phyloP scores from a whole-genome alignment of 2,797 vertebrate species.

The Danio kyathit region DNA sequence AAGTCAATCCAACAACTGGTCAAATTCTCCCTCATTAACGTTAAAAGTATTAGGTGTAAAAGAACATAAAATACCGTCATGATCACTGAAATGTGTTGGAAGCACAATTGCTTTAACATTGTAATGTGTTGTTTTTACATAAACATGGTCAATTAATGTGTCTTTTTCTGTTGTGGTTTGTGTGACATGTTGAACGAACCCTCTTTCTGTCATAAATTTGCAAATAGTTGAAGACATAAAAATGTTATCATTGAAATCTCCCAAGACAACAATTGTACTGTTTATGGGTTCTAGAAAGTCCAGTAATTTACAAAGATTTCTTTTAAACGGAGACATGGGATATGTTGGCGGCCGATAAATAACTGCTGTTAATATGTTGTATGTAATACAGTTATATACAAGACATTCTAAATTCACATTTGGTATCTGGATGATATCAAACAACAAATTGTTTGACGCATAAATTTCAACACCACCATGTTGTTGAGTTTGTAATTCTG shows the following conservation, averaged over 20 bases:
- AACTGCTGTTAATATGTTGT: constrained; percentile 15
- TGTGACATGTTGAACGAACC: constrained; percentile 6
- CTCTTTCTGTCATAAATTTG: constrained; percentile 16
- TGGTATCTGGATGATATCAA: background rate
- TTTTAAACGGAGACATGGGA: background rate
- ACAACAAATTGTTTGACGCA: background rate
- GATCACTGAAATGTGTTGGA: constrained; percentile 25
- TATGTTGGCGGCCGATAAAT: constrained; percentile 41
- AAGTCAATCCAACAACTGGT: background rate
- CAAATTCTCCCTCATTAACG: background rate
- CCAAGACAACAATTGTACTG: background rate
- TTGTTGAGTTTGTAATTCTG: constrained; percentile 4
- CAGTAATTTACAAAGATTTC: constrained; percentile 1
- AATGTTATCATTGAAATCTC: constrained; percentile 38
- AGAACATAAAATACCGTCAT: constrained; percentile 8
- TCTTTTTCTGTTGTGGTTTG: constrained; percentile 24
- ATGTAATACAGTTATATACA: background rate
- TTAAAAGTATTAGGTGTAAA: background rate
- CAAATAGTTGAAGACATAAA: background rate
- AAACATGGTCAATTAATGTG: no score
- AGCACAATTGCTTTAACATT: background rate
- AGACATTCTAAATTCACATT: constrained; percentile 24
- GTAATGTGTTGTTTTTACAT: no score
- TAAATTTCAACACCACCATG: constrained; percentile 37
- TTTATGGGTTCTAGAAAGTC: background rate